These are phyloP conservation scores for Dichetophora obliterata DNA, from an alignment of 2,888 invertebrate species.

Conservation along the genomic window DNA sequence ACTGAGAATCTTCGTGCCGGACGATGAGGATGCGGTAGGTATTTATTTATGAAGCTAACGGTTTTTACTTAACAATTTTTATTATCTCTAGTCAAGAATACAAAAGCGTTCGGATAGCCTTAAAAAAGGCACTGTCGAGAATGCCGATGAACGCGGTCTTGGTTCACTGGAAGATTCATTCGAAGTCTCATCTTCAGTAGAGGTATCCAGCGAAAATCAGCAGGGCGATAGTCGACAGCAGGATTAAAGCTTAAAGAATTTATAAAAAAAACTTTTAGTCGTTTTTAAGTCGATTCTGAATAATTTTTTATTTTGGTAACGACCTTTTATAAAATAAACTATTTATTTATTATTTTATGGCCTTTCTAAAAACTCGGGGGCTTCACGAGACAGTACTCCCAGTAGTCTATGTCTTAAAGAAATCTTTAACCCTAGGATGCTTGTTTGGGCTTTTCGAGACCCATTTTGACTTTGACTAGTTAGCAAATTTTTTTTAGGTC, in stretches of 20 bases:
- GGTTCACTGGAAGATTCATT: constrained; percentile 53
- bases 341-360: constrained; percentile 46
- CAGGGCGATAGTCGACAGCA: constrained; percentile 4
- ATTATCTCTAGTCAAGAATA: constrained; percentile 55
- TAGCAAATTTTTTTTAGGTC: no score
- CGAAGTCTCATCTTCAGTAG: constrained; percentile 63
- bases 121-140: constrained; percentile 57
- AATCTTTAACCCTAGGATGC: no score
- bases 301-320: constrained; percentile 42
- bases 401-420: no score
- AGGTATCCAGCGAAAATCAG: constrained; percentile 59
- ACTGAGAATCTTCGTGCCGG: constrained; percentile 71
- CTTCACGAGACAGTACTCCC: no score
- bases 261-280: constrained; percentile 43
- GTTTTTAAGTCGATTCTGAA: constrained; percentile 45
- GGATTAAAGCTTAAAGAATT: background rate
- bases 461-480: no score
- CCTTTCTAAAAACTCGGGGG: no score
- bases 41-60: background rate
- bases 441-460: no score
- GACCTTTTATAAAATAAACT: constrained; percentile 56
- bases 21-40: constrained; percentile 65
- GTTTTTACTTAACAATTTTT: constrained; percentile 12
- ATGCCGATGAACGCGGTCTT: constrained; percentile 41
- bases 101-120: constrained; percentile 62